Evolutionary conservation across 2,888 invertebrate genomes (phyloP), one percentile per base, ranked within the genome.

Genomic region (Oxyscelio sp.): DNA sequence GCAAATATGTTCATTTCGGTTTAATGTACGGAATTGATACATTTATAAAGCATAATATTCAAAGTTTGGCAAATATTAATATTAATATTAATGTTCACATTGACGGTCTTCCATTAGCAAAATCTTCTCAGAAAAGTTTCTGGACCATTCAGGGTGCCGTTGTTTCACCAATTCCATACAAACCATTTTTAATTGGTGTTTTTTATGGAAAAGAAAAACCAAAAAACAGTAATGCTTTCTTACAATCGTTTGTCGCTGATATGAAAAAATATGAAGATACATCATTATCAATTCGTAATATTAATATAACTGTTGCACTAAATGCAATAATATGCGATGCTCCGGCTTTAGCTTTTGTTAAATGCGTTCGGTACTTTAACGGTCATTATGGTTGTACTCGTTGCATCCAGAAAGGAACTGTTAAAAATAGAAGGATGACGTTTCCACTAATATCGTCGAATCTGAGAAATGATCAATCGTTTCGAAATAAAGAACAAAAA

Each of bases 1-100:
- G 65, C n/a, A 61, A 74, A 63, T 74, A 74, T 27, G 52, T 74
- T 15, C 74, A 74, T 52, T 63, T 59, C 17, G 74, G 74, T 21
- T n/a, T 74, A 34, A 13, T 52, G 31, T 15, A 45, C 4, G 63
- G 63, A 17, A 45, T 63, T 31, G 31, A 56, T 17, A 56, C 56
- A 0, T 31, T 15, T 31, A 1, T 56, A 0, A 27, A 31, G 9
- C 31, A 27, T 9, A 56, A 56, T 31, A n/a, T n/a, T n/a, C n/a
- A n/a, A n/a, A 15, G 17, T 17, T 17, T 4, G 8, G 5, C 13
- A 31, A 31, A 17, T 0, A 9, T 6, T 19, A 56, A 17, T 1
- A 31, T 56, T 9, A 0, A 17, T 0, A 15, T 56, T 17, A 56
- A 56, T 56, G 11, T 56, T 4, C 19, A 31, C 17, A 31, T 56